These are phyloP conservation scores for Dichetophora obliterata DNA, from an alignment of 2,888 invertebrate species.

Conservation along the genomic window DNA sequence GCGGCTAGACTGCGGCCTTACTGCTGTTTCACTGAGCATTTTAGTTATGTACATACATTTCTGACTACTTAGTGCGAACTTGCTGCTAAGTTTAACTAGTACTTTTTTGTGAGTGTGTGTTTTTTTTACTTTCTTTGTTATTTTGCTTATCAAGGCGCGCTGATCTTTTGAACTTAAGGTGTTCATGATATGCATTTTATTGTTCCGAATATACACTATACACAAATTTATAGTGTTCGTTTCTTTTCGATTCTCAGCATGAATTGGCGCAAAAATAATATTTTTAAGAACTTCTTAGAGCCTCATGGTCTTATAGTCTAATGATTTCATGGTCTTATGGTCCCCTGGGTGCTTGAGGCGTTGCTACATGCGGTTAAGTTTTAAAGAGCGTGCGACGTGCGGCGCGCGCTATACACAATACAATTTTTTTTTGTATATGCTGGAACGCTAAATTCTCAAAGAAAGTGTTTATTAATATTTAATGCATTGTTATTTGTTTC, in stretches of 20 bases:
- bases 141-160: neutral
- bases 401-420: neutral
- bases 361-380: no score
- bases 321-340: neutral
- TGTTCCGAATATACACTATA: no score
- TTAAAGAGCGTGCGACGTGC: no score
- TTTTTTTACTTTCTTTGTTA: neutral
- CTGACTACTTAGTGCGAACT: no score
- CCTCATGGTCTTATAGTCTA: neutral
- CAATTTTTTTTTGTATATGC: neutral
- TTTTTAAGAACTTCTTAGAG: neutral
- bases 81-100: no score
- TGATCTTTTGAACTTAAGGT: constrained; percentile 2
- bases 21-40: no score
- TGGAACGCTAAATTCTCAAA: neutral
- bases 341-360: neutral
- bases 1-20: no score
- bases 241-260: neutral
- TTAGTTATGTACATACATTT: no score
- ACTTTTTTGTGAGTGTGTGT: neutral
- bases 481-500: constrained; percentile 19
- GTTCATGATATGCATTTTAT: constrained; percentile 12
- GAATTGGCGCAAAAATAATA: neutral
- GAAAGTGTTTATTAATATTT: constrained; percentile 30
- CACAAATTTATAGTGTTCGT: neutral